A percentile compares a stretch with the other conserved stretches of the same genome.
phyloP scores from a whole-genome alignment of 2,888 invertebrate species.

The Lasioglossum villosulum region DNA sequence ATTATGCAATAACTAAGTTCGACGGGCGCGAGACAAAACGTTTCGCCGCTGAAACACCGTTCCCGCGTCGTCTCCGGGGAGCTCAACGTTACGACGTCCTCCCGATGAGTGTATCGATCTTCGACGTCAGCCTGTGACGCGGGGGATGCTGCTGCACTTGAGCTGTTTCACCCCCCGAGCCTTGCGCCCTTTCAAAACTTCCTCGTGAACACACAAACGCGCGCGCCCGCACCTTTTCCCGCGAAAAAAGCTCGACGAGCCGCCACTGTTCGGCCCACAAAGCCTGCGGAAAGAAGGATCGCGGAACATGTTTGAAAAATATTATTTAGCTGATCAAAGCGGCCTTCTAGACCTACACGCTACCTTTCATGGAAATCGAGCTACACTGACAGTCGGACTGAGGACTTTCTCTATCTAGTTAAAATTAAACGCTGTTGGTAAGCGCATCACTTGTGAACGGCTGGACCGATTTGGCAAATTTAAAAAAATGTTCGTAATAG shows the following conservation, averaged over 20 bases:
- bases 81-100: conserved; percentile 19
- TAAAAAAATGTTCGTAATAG: no score
- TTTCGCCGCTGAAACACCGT: conserved; percentile 6
- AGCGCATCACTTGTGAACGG: no score
- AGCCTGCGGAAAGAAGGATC: neutral
- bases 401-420: no score
- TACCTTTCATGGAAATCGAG: neutral
- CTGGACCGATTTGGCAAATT: no score
- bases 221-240: neutral
- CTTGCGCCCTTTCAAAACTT: neutral
- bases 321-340: neutral
- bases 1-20: conserved; percentile 46
- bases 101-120: conserved; percentile 70
- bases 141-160: conserved; percentile 35
- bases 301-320: neutral
- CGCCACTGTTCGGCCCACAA: neutral
- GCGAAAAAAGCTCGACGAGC: neutral
- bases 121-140: conserved; percentile 66
- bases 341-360: neutral
- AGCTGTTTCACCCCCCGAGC: conserved; percentile 22
- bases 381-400: neutral
- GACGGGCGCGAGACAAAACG: conserved; percentile 23
- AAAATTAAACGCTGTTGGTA: no score
- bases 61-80: conserved; percentile 5
- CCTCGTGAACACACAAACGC: neutral